phyloP scores from a whole-genome alignment of 2,797 vertebrate genomes.

The Coracias cyanogaster region DNA sequence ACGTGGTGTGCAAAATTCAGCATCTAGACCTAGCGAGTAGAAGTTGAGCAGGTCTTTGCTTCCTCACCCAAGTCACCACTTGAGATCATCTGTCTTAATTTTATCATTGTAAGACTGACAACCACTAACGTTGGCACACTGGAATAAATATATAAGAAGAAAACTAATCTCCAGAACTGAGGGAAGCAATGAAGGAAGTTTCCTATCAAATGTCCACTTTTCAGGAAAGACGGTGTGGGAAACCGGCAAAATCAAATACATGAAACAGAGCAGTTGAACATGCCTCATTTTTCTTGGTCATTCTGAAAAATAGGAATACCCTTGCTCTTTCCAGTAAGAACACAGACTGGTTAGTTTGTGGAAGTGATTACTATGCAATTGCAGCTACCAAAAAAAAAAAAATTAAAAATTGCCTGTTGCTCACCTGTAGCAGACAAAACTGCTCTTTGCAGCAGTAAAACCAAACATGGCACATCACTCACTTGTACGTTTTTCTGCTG shows the following conservation, averaged over 20 bases:
- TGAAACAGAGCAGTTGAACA: background rate
- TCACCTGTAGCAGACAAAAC: background rate
- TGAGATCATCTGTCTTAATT: background rate
- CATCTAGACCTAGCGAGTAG: background rate
- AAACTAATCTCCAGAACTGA: background rate
- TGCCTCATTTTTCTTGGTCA: background rate
- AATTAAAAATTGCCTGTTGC: background rate
- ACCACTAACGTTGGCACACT: background rate
- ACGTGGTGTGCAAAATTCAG: background rate
- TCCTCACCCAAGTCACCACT: background rate
- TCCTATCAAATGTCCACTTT: background rate
- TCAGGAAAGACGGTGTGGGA: background rate
- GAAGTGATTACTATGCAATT: background rate
- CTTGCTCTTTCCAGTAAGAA: background rate
- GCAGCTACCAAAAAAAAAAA: background rate
- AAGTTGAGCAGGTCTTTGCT: background rate
- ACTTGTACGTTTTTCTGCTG: fast-evolving
- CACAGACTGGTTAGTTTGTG: background rate
- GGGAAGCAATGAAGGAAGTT: background rate
- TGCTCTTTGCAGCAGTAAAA: background rate
- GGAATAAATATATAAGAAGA: background rate
- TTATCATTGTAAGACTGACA: background rate
- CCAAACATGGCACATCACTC: background rate
- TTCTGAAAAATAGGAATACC: background rate
- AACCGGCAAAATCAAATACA: background rate